Evolutionary conservation across 2,888 invertebrate species (phyloP).

Genomic region (Teinopalpus imperialis): DNA sequence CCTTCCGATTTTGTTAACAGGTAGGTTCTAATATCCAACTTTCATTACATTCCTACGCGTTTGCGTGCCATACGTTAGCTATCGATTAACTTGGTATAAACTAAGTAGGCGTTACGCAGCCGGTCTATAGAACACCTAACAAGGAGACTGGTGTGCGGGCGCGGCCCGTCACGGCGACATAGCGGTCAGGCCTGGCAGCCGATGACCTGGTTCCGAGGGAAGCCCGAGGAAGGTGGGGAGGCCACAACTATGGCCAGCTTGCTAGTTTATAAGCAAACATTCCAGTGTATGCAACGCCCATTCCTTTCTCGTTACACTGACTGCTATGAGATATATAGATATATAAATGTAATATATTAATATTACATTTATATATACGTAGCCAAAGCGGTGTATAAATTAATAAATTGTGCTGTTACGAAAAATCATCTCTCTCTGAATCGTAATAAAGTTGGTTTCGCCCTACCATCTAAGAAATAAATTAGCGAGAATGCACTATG

Average conservation of each 20-base stretch:
- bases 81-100: constrained; percentile 37
- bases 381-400: constrained; percentile 6
- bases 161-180: constrained; percentile 51
- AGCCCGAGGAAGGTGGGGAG: constrained; percentile 57
- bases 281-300: constrained; percentile 8
- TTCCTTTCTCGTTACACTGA: constrained; percentile 13
- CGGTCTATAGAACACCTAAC: constrained; percentile 41
- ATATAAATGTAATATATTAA: neutral
- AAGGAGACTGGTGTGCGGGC: constrained; percentile 47
- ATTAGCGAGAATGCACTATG: constrained; percentile 26
- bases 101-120: constrained; percentile 43
- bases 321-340: neutral
- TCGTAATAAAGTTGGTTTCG: constrained; percentile 6
- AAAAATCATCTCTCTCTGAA: neutral
- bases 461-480: constrained; percentile 12
- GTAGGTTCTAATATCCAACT: constrained; percentile 16
- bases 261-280: constrained; percentile 12
- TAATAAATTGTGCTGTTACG: neutral
- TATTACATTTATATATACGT: constrained; percentile 1
- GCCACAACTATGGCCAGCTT: constrained; percentile 17
- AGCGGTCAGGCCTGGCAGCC: constrained; percentile 62
- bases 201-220: constrained; percentile 76
- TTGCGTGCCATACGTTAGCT: constrained; percentile 37
- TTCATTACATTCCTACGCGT: constrained; percentile 38
- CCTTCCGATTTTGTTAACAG: constrained; percentile 1